phyloP scores from a whole-genome alignment of 2,888 invertebrate genomes.

The Apamea anceps region DNA sequence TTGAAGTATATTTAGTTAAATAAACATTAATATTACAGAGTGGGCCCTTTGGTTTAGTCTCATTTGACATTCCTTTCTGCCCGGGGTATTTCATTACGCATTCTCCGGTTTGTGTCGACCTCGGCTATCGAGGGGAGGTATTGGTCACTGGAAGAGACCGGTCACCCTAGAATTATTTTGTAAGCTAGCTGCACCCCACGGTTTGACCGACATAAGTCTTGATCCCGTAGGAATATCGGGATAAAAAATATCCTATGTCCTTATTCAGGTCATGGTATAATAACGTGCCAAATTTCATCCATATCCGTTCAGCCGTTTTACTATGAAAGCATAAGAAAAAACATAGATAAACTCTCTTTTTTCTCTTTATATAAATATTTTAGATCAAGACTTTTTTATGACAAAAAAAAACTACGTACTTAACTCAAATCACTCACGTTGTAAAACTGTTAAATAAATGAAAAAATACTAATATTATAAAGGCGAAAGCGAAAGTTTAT shows the following conservation, averaged over 20 bases:
- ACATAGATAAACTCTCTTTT: background rate
- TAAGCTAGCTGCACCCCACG: background rate
- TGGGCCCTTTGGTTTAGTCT: constrained; percentile 71
- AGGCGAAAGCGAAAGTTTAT: too few species aligned
- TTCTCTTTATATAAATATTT: background rate
- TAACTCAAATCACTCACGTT: background rate
- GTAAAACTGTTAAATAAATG: background rate
- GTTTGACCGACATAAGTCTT: background rate
- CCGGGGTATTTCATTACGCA: constrained; percentile 78
- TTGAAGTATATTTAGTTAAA: constrained; percentile 71
- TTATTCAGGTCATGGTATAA: background rate
- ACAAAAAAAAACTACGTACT: background rate
- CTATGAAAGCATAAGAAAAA: background rate
- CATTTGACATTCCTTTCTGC: constrained; percentile 77
- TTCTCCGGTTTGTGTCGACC: constrained; percentile 66
- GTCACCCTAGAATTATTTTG: background rate
- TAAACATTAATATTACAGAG: constrained; percentile 75
- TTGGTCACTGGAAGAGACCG: constrained; percentile 40
- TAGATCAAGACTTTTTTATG: too few species aligned
- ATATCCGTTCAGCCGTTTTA: background rate
- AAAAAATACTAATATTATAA: background rate
- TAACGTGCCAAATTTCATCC: background rate
- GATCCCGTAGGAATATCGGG: background rate
- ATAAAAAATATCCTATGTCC: background rate
- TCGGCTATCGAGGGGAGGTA: constrained; percentile 47